Conservation (phyloP, 2,797 vertebrate genomes). For the Pogoniulus pusillus region DNA sequence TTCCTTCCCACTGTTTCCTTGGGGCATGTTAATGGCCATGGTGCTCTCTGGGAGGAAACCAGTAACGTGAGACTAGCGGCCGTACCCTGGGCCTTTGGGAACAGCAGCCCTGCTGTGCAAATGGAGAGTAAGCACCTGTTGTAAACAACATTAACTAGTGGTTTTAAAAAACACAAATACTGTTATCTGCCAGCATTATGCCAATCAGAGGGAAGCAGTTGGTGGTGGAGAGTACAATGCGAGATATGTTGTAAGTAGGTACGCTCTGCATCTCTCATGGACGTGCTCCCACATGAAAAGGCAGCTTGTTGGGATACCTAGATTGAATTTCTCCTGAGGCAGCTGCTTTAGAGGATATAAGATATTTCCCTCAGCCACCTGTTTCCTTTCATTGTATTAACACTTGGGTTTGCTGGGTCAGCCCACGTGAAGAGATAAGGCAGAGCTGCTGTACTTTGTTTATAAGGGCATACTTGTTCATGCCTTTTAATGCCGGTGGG, state of each 20-base stretch:
- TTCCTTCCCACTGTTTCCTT: slow-evolving; percentile 41
- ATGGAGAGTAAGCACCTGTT: slow-evolving; percentile 75
- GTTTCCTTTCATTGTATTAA: slow-evolving; percentile 75
- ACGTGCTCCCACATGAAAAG: slow-evolving; percentile 74
- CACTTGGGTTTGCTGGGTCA: slow-evolving; percentile 47
- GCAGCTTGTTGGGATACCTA: slow-evolving; percentile 79
- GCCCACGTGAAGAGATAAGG: slow-evolving; percentile 61
- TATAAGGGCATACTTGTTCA: slow-evolving; percentile 41
- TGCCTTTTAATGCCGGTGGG: slow-evolving; percentile 68
- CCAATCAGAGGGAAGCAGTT: slow-evolving; percentile 74
- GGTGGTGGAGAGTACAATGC: slow-evolving; percentile 68
- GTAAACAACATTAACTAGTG: slow-evolving; percentile 75
- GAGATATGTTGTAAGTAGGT: slow-evolving; percentile 67
- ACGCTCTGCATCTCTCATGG: slow-evolving; percentile 38
- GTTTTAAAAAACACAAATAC: slow-evolving; percentile 74
- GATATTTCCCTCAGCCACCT: slow-evolving; percentile 75
- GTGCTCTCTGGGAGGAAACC: slow-evolving; percentile 41
- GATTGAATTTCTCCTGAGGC: slow-evolving; percentile 83
- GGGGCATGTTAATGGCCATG: slow-evolving; percentile 42
- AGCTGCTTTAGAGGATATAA: slow-evolving; percentile 79
- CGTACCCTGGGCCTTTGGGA: slow-evolving; percentile 9
- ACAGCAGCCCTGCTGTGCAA: slow-evolving; percentile 64
- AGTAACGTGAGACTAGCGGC: slow-evolving; percentile 60
- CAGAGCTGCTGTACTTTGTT: slow-evolving; percentile 68
- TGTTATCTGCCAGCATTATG: slow-evolving; percentile 70